Percentiles rank a stretch among this genome's conserved stretches.
Conservation (phyloP, 2,113 vertebrate genomes). For the Notothenia coriiceps region DNA sequence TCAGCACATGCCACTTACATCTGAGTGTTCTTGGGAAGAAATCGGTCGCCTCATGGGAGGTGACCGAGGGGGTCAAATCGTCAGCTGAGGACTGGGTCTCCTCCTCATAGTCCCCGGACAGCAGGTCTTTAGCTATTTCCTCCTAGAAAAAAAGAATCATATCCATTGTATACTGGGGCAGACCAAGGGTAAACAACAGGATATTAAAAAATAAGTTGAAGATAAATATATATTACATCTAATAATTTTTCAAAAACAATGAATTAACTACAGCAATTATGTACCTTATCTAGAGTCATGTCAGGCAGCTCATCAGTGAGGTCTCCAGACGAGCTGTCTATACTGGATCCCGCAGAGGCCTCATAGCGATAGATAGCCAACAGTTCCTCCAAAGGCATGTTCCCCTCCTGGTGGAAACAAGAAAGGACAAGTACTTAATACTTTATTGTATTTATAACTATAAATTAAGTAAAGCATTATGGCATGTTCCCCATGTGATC, state of each 20-base stretch:
- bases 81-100: constrained; percentile 99
- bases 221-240: too few species aligned
- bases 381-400: constrained; percentile 96
- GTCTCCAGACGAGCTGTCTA: constrained; percentile 94
- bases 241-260: not conserved
- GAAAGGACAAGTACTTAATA: not conserved
- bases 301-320: constrained; percentile 97
- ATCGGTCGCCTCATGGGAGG: constrained; percentile 95
- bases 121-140: constrained; percentile 98
- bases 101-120: constrained; percentile 96
- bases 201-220: not conserved
- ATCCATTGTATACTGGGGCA: not conserved
- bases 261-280: constrained; percentile 8
- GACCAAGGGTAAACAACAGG: not conserved
- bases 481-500: not conserved
- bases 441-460: too few species aligned
- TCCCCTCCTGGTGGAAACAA: constrained; percentile 89
- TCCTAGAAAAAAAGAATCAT: constrained; percentile 82
- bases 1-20: constrained; percentile 85
- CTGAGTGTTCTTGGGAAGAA: constrained; percentile 97
- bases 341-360: constrained; percentile 90
- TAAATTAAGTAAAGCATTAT: not conserved
- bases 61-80: constrained; percentile 97
- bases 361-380: constrained; percentile 97
- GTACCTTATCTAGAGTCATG: constrained; percentile 98